Evolutionary conservation across 2,888 invertebrate species (phyloP).

Genomic region (Chymomyza amoena): DNA sequence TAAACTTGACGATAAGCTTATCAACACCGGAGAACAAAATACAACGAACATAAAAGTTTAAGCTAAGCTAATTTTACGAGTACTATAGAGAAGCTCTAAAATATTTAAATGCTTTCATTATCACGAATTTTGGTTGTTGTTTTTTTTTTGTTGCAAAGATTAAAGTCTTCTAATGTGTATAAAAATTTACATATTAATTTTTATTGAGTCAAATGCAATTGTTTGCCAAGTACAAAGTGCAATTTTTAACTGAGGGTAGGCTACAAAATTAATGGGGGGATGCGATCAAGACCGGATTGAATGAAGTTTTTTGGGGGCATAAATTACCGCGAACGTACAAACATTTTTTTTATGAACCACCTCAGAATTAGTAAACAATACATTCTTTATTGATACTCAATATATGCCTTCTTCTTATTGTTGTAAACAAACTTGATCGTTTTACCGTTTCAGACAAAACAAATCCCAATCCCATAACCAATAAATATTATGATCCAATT

Average conservation of each 20-base stretch:
- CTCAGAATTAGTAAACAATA: too few relatives aligned
- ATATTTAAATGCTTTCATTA: neutral
- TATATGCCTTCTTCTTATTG: too few relatives aligned
- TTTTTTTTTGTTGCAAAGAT: neutral
- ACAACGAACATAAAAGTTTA: neutral
- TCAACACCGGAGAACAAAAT: neutral
- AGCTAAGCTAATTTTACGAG: neutral
- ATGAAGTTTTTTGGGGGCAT: too few relatives aligned
- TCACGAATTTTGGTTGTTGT: neutral
- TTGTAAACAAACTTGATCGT: too few relatives aligned
- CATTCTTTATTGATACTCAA: too few relatives aligned
- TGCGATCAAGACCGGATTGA: too few relatives aligned
- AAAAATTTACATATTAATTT: conserved; percentile 26
- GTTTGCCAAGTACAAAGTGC: conserved; percentile 48
- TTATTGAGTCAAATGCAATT: conserved; percentile 19
- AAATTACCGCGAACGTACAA: too few relatives aligned
- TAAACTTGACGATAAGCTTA: neutral
- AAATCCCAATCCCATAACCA: too few relatives aligned
- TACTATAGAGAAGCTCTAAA: neutral
- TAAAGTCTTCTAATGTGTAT: neutral
- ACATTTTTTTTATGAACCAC: too few relatives aligned
- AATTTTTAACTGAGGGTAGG: conserved; percentile 20
- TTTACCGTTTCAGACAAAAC: too few relatives aligned
- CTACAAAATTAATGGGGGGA: too few relatives aligned
- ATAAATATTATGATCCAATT: too few relatives aligned